These are phyloP conservation scores for Anniella stebbinsi DNA, from an alignment of 2,797 vertebrate species.

Conservation along the genomic window DNA sequence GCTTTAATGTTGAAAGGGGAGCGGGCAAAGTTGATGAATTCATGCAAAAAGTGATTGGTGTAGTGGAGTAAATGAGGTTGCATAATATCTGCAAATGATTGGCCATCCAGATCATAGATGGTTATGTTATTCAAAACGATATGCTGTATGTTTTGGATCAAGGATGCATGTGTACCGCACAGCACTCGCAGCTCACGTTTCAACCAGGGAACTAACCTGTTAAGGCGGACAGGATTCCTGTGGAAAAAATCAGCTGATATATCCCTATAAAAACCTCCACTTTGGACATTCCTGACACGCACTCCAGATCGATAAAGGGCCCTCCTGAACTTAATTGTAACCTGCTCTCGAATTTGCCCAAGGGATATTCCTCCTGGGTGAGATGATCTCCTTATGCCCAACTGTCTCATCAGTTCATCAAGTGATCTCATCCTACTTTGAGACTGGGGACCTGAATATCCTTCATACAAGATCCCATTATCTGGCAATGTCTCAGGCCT, in stretches of 20 bases:
- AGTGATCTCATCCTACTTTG: conserved; percentile 43
- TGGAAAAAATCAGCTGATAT: conserved; percentile 63
- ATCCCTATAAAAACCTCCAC: conserved; percentile 43
- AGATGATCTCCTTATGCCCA: conserved; percentile 35
- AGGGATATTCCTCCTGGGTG: conserved; percentile 36
- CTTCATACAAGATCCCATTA: conserved; percentile 16
- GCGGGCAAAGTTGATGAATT: conserved; percentile 69
- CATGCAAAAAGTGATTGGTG: conserved; percentile 72
- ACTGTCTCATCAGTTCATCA: conserved; percentile 60
- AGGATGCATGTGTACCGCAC: conserved; percentile 64
- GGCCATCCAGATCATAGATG: conserved; percentile 66
- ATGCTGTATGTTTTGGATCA: conserved; percentile 61
- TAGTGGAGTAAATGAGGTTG: conserved; percentile 65
- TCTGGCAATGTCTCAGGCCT: background rate
- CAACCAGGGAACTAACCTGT: conserved; percentile 47
- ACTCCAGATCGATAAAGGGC: conserved; percentile 61
- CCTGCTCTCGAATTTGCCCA: conserved; percentile 46
- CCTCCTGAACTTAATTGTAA: conserved; percentile 62
- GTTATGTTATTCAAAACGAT: conserved; percentile 68
- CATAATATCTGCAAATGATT: conserved; percentile 62
- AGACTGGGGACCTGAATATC: background rate
- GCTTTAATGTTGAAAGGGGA: conserved; percentile 68
- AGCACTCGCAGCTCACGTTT: conserved; percentile 66
- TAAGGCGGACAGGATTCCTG: conserved; percentile 54
- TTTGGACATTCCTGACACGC: conserved; percentile 51